Base-by-base conservation (phyloP, 2,113 vertebrate species). In the Nothobranchius furzeri region DNA sequence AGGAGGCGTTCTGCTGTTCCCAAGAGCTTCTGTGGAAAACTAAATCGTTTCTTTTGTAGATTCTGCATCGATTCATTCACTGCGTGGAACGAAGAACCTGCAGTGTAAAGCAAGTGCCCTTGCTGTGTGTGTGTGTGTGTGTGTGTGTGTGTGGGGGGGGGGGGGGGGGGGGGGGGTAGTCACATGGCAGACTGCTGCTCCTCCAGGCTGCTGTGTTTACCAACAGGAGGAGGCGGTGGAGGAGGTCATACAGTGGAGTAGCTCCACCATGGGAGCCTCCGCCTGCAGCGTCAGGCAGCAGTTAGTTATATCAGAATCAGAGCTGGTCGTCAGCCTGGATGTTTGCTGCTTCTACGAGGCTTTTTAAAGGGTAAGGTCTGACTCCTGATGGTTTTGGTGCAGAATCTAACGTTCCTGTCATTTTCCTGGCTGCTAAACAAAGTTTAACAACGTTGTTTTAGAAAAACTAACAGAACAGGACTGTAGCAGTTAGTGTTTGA, bases 201-300 rank as follows among this genome's bases (percentile, higher is more conserved):
- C 81, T 76, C 37, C 60, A 76, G 87, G 84, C 78, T 75, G 82
- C 74, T 80, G 77, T 86, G 81, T 88, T 90, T 88, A 86, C 84
- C 70, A 88, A 88, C 82, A 86, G 61, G 49, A 74, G 51, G 59
- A 79, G 69, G 66, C 58, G 67, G 64, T 46, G 53, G 69, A 37
- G 68, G 52, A 63, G 81, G 83, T 78, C 55, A 68, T 51, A 76
- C 62, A 9, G 49, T 84, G 76, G 80, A 70, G 37, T 62, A 8
- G 46, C 73, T 78, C 67, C 60, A 64, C 40, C 73, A 74, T 82
- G 68, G 64, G 66, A 85, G 78, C 62, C 67, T 74, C 60, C 68
- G 73, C 45, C 60, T 58, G 59, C 63, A 70, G 69, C 64, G 59
- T 43, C 37, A 37, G 52, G 59, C 62, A 71, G 53, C 64, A 58